phyloP scores from a whole-genome alignment of 2,113 vertebrate genomes.

The Tautogolabrus adspersus region DNA sequence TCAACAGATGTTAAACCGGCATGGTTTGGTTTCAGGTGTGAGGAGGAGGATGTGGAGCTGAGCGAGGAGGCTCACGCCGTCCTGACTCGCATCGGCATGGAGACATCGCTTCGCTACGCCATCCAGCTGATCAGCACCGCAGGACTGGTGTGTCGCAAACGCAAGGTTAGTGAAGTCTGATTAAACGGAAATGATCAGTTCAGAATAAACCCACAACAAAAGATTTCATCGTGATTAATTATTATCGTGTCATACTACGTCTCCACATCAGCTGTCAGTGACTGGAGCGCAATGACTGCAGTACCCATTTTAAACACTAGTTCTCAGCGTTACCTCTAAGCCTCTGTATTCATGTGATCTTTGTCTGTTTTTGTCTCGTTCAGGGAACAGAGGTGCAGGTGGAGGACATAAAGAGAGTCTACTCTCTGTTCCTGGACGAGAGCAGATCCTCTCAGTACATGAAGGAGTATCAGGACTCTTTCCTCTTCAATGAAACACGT shows the following conservation, averaged over 20 bases:
- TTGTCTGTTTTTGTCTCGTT: conserved; percentile 6
- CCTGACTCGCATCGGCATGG: conserved; percentile 91
- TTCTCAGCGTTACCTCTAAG: too few relatives aligned
- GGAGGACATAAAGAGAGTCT: conserved; percentile 93
- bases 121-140: conserved; percentile 95
- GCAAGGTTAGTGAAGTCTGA: conserved; percentile 81
- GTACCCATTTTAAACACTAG: too few relatives aligned
- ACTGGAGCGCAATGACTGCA: too few relatives aligned
- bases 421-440: conserved; percentile 93
- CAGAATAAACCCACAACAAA: too few relatives aligned
- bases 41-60: conserved; percentile 94
- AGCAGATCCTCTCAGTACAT: conserved; percentile 93
- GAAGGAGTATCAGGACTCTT: conserved; percentile 95
- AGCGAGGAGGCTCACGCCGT: conserved; percentile 92
- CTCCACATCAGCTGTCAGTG: too few relatives aligned
- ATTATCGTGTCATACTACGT: too few relatives aligned
- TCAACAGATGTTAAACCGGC: neutral
- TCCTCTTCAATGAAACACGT: conserved; percentile 94
- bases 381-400: conserved; percentile 95
- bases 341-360: neutral
- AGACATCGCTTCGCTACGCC: conserved; percentile 92
- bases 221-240: too few relatives aligned
- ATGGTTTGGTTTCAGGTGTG: conserved; percentile 81
- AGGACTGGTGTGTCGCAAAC: conserved; percentile 91
- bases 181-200: too few relatives aligned